phyloP scores from a whole-genome alignment of 2,888 invertebrate species.

The Eupithecia subumbrata region DNA sequence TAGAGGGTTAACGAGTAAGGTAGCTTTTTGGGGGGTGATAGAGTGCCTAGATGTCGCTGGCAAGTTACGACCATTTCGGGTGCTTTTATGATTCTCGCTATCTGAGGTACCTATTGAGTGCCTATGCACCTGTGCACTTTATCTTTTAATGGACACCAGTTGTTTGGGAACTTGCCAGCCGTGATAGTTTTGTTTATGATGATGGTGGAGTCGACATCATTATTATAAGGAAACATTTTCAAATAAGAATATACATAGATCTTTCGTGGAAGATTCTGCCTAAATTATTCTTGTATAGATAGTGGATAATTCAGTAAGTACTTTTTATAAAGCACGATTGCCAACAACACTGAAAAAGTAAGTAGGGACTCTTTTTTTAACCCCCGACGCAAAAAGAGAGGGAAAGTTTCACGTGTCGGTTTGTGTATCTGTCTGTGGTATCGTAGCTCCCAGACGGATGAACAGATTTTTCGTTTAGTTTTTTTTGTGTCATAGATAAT shows the following conservation, averaged over 20 bases:
- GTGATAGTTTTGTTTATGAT: neutral
- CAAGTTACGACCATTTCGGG: slow-evolving; percentile 7
- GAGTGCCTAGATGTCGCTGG: neutral
- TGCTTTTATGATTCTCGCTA: neutral
- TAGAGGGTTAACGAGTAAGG: neutral
- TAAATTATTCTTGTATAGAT: no score
- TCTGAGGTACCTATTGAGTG: slow-evolving; percentile 5
- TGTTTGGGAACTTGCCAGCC: neutral
- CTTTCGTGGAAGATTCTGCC: neutral
- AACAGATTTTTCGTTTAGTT: no score
- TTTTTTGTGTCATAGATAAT: no score
- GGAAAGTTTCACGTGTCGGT: no score
- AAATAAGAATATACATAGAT: neutral
- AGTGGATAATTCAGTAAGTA: neutral
- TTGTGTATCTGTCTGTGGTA: no score
- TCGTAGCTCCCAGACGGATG: no score
- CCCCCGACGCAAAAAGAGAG: no score
- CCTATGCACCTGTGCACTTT: neutral
- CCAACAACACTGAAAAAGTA: neutral
- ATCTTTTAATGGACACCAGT: neutral
- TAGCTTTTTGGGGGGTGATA: slow-evolving; percentile 1
- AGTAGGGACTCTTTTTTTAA: neutral
- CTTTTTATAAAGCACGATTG: neutral
- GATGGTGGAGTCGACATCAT: neutral
- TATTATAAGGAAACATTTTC: neutral